A percentile compares a stretch with the other conserved stretches of the same genome.
Conservation (phyloP, 2,113 vertebrate genomes). For the Sula dactylatra region DNA sequence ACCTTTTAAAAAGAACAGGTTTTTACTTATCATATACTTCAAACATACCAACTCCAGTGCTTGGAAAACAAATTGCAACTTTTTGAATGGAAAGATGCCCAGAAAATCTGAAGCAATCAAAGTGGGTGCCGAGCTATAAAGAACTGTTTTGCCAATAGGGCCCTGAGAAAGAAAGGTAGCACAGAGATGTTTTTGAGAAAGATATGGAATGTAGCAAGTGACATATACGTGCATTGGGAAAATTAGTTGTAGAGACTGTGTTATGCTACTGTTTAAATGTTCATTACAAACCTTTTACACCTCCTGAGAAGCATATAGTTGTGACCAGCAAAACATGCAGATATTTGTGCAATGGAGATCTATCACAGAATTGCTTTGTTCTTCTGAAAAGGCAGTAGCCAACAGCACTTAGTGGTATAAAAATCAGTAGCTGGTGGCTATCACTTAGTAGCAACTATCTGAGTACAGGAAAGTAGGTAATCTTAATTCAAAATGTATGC, state of each 20-base stretch:
- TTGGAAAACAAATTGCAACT: not conserved
- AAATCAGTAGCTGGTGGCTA: not conserved
- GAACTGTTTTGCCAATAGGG: not conserved
- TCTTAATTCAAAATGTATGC: not conserved
- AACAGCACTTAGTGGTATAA: not conserved
- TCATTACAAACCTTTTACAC: not conserved
- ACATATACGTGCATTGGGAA: not conserved
- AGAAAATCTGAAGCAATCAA: not conserved
- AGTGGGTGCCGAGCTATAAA: not conserved
- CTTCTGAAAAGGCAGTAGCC: not conserved
- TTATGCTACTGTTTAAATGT: not conserved
- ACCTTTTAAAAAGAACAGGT: not conserved
- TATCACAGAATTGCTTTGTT: not conserved
- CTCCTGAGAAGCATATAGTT: not conserved
- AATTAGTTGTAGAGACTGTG: not conserved
- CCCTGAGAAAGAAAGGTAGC: not conserved
- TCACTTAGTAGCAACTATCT: not conserved
- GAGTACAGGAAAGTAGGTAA: not conserved
- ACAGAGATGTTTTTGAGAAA: not conserved
- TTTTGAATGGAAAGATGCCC: not conserved
- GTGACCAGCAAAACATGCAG: not conserved
- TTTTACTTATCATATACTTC: not conserved
- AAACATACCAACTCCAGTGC: not conserved
- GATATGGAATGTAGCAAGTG: not conserved
- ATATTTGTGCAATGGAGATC: not conserved